Conservation (phyloP, 2,113 vertebrate genomes). For the Cichladusa arquata region DNA sequence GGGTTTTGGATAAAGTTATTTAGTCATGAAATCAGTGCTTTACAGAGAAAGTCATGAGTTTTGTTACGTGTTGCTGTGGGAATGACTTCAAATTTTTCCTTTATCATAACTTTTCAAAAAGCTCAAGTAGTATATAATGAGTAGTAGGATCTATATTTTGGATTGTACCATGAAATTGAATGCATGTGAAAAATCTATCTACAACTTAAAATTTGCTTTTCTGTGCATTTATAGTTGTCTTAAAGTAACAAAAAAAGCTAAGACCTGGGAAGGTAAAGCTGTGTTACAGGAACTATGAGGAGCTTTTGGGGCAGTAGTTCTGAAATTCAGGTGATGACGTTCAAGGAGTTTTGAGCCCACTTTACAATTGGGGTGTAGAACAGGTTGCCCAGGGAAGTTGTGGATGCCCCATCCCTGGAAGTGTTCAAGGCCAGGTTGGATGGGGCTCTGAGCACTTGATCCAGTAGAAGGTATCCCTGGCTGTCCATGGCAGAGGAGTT, state of each 20-base stretch:
- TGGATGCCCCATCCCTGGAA: background rate
- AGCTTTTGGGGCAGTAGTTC: background rate
- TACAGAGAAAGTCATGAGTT: slow-evolving; percentile 6
- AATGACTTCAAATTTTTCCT: slow-evolving; percentile 50
- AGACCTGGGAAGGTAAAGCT: background rate
- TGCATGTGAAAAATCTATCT: background rate
- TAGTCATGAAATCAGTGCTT: background rate
- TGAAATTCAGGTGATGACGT: background rate
- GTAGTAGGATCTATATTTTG: slow-evolving; percentile 52
- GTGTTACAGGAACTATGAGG: background rate
- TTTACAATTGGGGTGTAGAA: background rate
- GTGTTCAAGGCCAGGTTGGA: background rate
- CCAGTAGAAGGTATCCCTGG: background rate
- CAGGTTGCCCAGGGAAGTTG: background rate
- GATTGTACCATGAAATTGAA: slow-evolving; percentile 24
- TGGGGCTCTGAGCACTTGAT: background rate
- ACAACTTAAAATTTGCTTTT: background rate
- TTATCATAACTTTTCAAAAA: slow-evolving; percentile 48
- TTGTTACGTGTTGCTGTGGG: slow-evolving; percentile 39
- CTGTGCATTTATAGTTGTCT: background rate
- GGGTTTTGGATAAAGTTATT: background rate
- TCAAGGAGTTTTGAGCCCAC: background rate
- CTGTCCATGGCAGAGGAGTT: background rate
- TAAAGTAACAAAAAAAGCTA: background rate
- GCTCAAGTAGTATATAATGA: slow-evolving; percentile 6